phyloP scores from a whole-genome alignment of 2,888 invertebrate species.

The Dynastes maya region DNA sequence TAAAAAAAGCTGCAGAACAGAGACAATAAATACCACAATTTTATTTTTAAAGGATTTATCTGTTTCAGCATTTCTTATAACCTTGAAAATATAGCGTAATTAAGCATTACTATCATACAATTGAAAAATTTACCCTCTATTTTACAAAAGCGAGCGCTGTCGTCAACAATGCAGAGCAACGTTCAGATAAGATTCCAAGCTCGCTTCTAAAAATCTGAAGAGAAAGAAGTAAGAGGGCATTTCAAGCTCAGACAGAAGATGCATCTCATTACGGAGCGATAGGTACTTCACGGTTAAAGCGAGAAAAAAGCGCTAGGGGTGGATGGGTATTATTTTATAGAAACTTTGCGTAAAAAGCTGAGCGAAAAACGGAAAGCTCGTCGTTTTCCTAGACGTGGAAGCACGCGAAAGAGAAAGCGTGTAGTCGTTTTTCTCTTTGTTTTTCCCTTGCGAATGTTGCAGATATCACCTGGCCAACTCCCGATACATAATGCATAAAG shows the following conservation, averaged over 20 bases:
- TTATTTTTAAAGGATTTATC: no score
- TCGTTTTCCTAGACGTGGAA: not conserved
- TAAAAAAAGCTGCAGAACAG: no score
- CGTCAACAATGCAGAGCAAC: not conserved
- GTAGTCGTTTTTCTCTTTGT: slow-evolving; percentile 13
- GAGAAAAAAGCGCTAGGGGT: not conserved
- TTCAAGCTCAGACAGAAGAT: not conserved
- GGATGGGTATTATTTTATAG: not conserved
- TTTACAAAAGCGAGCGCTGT: not conserved
- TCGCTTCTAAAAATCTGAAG: not conserved
- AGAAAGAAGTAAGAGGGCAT: slow-evolving; percentile 7
- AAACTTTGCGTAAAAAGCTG: not conserved
- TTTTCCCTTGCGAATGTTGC: slow-evolving; percentile 17
- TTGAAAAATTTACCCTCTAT: not conserved
- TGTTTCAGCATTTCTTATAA: no score
- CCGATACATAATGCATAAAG: slow-evolving; percentile 60
- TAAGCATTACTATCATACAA: no score
- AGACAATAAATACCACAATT: no score
- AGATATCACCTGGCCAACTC: slow-evolving; percentile 42
- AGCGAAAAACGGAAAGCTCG: slow-evolving; percentile 5
- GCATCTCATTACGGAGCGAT: slow-evolving; percentile 6
- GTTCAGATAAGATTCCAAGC: not conserved
- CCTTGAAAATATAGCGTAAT: no score
- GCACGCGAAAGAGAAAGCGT: slow-evolving; percentile 11
- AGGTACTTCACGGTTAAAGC: not conserved